Conservation (phyloP, 2,113 vertebrate genomes). For the Pedetes capensis region DNA sequence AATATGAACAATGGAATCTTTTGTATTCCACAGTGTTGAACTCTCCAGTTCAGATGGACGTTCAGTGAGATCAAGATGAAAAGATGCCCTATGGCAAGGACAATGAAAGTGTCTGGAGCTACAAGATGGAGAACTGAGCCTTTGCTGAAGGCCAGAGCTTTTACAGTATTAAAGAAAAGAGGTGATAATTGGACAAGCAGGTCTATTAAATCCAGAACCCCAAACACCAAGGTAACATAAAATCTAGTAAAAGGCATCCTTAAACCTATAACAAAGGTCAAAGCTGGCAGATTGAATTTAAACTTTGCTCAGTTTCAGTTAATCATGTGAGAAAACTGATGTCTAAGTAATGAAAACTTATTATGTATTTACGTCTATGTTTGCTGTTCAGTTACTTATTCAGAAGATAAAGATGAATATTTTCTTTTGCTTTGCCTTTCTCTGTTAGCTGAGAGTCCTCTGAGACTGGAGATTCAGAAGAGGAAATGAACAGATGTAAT, state of each 20-base stretch:
- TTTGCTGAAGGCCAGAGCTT: background rate
- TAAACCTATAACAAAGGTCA: conserved; percentile 15
- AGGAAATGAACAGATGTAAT: background rate
- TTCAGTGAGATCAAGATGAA: background rate
- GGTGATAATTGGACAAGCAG: background rate
- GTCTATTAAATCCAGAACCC: background rate
- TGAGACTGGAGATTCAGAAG: conserved; percentile 10
- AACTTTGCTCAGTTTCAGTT: conserved; percentile 4
- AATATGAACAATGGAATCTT: background rate
- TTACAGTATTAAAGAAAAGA: background rate
- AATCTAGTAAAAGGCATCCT: background rate
- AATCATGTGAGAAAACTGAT: background rate
- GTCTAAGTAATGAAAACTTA: background rate
- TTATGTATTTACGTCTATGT: background rate
- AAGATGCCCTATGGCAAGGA: background rate
- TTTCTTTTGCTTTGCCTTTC: conserved; percentile 19
- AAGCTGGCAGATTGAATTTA: conserved; percentile 33
- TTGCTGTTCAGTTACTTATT: conserved; percentile 7
- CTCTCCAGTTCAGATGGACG: background rate
- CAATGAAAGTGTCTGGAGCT: background rate
- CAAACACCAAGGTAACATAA: background rate
- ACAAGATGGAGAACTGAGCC: background rate
- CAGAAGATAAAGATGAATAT: background rate
- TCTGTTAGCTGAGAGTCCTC: background rate
- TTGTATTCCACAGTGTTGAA: background rate